phyloP scores from a whole-genome alignment of 2,888 invertebrate species.

The Acronicta leporina region DNA sequence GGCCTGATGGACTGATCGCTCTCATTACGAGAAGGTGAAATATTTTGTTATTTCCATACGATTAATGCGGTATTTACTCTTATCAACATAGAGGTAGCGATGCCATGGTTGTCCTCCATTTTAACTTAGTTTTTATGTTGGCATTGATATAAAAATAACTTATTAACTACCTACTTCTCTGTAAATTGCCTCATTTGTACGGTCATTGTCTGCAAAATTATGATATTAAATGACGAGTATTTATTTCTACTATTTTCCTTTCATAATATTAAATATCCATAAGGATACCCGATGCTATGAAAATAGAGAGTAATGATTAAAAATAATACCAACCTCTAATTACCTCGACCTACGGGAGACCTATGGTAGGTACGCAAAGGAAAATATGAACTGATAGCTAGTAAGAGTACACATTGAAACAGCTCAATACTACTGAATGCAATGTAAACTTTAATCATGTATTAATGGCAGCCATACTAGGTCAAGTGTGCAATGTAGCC shows the following conservation, averaged over 20 bases:
- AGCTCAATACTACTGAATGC: slow-evolving; percentile 2
- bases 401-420: neutral
- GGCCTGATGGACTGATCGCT: neutral
- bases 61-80: slow-evolving; percentile 17
- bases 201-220: neutral
- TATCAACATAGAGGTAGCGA: slow-evolving; percentile 27
- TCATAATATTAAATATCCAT: too few species aligned
- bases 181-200: neutral
- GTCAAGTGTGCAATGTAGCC: slow-evolving; percentile 28
- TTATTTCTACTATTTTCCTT: too few species aligned
- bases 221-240: too few species aligned
- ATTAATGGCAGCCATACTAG: slow-evolving; percentile 21
- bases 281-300: too few species aligned
- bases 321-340: too few species aligned
- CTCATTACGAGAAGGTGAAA: neutral
- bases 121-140: slow-evolving; percentile 5
- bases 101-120: slow-evolving; percentile 18
- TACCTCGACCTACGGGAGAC: too few species aligned
- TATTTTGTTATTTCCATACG: slow-evolving; percentile 28
- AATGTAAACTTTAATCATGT: slow-evolving; percentile 4
- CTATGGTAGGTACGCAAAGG: too few species aligned
- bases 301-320: too few species aligned
- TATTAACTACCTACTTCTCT: neutral
- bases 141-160: slow-evolving; percentile 1
- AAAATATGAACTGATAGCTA: too few species aligned